Conservation (phyloP, 2,888 invertebrate genomes). For the Thecocarcelia acutangulata region DNA sequence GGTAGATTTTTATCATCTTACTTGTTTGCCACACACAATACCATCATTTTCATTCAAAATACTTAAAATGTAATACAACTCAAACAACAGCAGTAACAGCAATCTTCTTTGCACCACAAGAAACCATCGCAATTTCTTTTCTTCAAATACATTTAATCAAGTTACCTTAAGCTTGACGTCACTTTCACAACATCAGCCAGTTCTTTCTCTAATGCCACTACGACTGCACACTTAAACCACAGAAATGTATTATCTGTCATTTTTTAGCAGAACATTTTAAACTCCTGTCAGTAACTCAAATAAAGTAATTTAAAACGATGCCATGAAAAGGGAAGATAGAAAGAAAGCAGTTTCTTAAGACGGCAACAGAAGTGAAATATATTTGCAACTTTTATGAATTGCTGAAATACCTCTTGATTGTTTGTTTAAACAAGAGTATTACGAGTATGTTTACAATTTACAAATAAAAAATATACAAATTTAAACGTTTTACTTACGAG, state of each 20-base stretch:
- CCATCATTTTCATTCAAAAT: conserved; percentile 30
- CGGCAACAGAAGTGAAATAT: conserved; percentile 8
- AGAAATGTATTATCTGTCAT: conserved; percentile 66
- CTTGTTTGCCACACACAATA: conserved; percentile 48
- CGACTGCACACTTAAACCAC: conserved; percentile 44
- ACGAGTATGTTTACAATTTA: conserved; percentile 57
- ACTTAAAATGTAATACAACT: conserved; percentile 23
- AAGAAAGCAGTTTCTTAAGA: conserved; percentile 51
- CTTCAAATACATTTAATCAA: conserved; percentile 51
- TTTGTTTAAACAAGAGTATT: conserved; percentile 63
- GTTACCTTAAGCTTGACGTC: conserved; percentile 64
- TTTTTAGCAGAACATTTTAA: conserved; percentile 62
- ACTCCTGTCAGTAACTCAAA: conserved; percentile 66
- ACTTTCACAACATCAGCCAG: conserved; percentile 8
- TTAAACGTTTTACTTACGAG: conserved; percentile 63
- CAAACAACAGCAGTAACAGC: conserved; percentile 20
- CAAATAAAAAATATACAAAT: conserved; percentile 34
- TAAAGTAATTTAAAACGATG: conserved; percentile 63
- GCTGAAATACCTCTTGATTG: conserved; percentile 66
- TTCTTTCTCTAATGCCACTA: conserved; percentile 2
- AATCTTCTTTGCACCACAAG: conserved; percentile 3
- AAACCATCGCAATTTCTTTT: conserved; percentile 47
- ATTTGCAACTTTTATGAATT: conserved; percentile 60
- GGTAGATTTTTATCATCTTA: conserved; percentile 1
- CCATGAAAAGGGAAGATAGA: neutral